Conservation (phyloP, 2,888 invertebrate species). For the Ormyrus pomaceus region DNA sequence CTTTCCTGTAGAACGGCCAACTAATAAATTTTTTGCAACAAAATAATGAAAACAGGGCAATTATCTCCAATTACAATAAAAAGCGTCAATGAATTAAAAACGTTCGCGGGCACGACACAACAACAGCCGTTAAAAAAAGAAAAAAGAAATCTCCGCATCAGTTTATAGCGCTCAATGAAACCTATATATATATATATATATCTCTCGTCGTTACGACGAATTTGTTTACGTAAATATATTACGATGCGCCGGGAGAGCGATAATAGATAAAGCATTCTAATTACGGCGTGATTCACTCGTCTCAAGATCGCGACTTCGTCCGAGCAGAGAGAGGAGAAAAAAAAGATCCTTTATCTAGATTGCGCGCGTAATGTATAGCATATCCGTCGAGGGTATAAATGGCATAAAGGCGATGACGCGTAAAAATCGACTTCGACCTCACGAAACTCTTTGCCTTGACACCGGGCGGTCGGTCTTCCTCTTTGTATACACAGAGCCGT, state of each 20-base stretch:
- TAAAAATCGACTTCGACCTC: slow-evolving; percentile 41
- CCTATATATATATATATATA: too few relatives aligned
- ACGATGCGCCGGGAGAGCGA: too few relatives aligned
- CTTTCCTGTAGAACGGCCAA: too few relatives aligned
- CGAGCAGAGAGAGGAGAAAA: background rate
- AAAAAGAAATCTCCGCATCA: too few relatives aligned
- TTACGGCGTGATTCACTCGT: slow-evolving; percentile 3
- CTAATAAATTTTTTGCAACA: too few relatives aligned
- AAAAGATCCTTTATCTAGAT: slow-evolving; percentile 45
- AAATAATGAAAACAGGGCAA: too few relatives aligned
- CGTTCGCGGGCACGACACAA: too few relatives aligned
- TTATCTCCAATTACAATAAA: too few relatives aligned
- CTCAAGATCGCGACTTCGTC: slow-evolving; percentile 3
- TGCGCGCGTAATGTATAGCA: background rate
- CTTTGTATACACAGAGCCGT: background rate
- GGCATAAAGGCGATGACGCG: background rate
- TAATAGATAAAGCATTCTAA: slow-evolving; percentile 1
- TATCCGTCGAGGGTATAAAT: background rate
- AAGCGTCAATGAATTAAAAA: background rate
- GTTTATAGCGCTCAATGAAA: too few relatives aligned
- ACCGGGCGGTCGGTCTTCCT: slow-evolving; percentile 9
- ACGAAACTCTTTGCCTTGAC: slow-evolving; percentile 39
- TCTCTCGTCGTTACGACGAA: slow-evolving; percentile 15
- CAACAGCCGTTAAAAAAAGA: too few relatives aligned
- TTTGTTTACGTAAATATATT: slow-evolving; percentile 26